Percentiles rank a stretch among this genome's conserved stretches.
Evolutionary conservation across 2,113 vertebrate genomes (phyloP).

Genomic region (Sceloporus tristichus): DNA sequence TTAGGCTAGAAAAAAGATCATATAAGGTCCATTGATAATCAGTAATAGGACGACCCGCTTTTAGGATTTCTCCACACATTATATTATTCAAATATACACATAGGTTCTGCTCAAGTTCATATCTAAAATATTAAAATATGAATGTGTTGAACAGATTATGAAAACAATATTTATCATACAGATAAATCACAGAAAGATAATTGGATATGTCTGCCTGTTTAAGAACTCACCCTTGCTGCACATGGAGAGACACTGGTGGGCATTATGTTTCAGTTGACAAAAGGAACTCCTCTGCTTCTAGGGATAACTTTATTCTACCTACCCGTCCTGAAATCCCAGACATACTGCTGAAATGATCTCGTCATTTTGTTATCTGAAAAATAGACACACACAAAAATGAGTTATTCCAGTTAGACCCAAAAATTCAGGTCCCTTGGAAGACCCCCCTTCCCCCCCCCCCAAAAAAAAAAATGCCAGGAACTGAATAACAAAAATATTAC

Average conservation of each 20-base stretch:
- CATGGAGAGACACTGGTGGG: not conserved
- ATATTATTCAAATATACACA: not conserved
- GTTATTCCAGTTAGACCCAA: not conserved
- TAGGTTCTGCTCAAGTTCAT: not conserved
- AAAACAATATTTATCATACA: not conserved
- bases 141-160: not conserved
- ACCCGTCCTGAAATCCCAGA: not conserved
- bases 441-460: too few species aligned
- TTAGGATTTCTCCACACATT: not conserved
- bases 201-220: not conserved
- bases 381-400: not conserved
- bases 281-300: not conserved
- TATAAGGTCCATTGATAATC: not conserved
- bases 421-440: not conserved
- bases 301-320: not conserved
- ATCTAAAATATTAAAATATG: slow-evolving; percentile 4
- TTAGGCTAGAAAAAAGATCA: not conserved
- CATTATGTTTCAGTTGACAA: not conserved
- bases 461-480: not conserved
- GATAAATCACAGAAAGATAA: not conserved
- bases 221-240: not conserved
- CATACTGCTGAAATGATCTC: not conserved
- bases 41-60: not conserved
- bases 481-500: not conserved
- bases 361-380: not conserved